Evolutionary conservation across 2,888 invertebrate genomes (phyloP).

Genomic region (Agrilus mali): DNA sequence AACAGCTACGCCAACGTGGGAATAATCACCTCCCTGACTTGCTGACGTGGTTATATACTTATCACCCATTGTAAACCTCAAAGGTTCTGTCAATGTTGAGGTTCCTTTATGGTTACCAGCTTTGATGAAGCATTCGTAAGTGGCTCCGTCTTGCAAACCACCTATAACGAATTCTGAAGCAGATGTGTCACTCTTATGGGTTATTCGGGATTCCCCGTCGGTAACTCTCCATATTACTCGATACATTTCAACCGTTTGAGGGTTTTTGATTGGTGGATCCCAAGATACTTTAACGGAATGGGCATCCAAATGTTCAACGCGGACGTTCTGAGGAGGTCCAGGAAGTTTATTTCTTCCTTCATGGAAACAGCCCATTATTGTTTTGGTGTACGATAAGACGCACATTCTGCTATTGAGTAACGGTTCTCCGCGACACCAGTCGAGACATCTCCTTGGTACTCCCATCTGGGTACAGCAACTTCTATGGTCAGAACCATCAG

Average conservation of each 20-base stretch:
- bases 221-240: constrained; percentile 68
- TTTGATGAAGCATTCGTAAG: constrained; percentile 71
- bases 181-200: constrained; percentile 59
- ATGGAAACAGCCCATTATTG: constrained; percentile 69
- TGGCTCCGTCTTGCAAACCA: constrained; percentile 58
- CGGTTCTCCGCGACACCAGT: constrained; percentile 72
- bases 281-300: constrained; percentile 51
- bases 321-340: constrained; percentile 62
- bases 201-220: constrained; percentile 39
- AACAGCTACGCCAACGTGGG: constrained; percentile 48
- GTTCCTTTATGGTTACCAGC: constrained; percentile 68
- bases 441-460: constrained; percentile 68
- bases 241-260: constrained; percentile 70
- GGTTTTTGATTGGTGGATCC: constrained; percentile 73
- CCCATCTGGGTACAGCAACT: constrained; percentile 70
- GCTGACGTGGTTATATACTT: constrained; percentile 60
- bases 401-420: constrained; percentile 53
- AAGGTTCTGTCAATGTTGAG: constrained; percentile 59
- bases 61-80: constrained; percentile 63
- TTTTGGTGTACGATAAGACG: constrained; percentile 57
- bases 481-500: constrained; percentile 70
- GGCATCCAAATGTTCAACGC: constrained; percentile 42
- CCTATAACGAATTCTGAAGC: constrained; percentile 55
- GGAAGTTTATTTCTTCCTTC: constrained; percentile 65
- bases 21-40: constrained; percentile 38